These are phyloP conservation scores for Vannuccia rotundouncinata DNA, from an alignment of 2,888 invertebrate species.

Conservation along the genomic window DNA sequence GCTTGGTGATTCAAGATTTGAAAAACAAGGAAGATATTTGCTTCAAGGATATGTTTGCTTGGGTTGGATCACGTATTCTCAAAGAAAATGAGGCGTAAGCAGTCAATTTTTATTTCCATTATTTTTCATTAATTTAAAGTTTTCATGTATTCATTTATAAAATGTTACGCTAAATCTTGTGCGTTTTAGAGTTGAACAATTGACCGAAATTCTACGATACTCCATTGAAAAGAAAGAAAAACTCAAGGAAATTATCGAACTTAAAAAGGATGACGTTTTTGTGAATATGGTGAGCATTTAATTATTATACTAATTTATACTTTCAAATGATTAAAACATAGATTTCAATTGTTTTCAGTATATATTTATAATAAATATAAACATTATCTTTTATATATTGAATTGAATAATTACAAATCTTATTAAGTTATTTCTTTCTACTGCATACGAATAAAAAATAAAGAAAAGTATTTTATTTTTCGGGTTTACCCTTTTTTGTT, in stretches of 20 bases:
- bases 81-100: conserved; percentile 54
- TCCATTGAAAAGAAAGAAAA: conserved; percentile 49
- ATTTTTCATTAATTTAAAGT: not conserved
- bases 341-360: no score
- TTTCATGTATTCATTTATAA: not conserved
- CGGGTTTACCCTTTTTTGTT: no score
- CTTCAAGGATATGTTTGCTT: conserved; percentile 55
- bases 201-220: conserved; percentile 51
- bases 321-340: no score
- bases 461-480: no score
- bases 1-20: conserved; percentile 48
- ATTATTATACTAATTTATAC: no score
- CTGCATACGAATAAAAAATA: no score
- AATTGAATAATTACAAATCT: no score
- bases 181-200: conserved; percentile 52
- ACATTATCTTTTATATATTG: no score
- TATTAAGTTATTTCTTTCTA: no score
- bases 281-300: conserved; percentile 48
- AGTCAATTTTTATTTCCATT: not conserved
- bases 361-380: no score
- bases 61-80: conserved; percentile 55
- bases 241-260: conserved; percentile 49
- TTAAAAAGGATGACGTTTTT: conserved; percentile 52
- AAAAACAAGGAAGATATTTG: conserved; percentile 50
- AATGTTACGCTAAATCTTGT: no score